Base-by-base conservation (phyloP, 2,888 invertebrate genomes). In the Mythimna pallens region DNA sequence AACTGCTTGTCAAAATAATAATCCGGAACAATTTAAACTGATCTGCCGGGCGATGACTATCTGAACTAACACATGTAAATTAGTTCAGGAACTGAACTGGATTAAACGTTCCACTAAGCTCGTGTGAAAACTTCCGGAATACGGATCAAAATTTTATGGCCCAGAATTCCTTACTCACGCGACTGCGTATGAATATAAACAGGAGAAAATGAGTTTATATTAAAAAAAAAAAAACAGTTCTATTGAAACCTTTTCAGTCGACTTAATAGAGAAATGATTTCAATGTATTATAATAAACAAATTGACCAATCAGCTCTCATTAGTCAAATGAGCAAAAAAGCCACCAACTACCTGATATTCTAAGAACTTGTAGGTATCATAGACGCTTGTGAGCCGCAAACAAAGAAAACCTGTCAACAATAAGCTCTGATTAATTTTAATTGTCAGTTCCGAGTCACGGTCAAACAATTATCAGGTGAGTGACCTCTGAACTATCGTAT, bases 401-500 rank as follows among this genome's bases (percentile, higher is more conserved):
- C 82, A 81, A 82, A 78, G 76, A 72, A 80, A 81, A 78, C 70
- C 86, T 88, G 88, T 88, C 86, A 83, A 90, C 89, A 92, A 91
- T 88, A 86, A 83, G 64, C 73, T 82, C 78, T 88, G 88, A 91
- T 92, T 89, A 87, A 87, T 89, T 88, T 88, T 86, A 89, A 90
- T 89, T 78, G 86, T 72, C 65, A 76, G 77, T 83, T 84, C 73
- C 82, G 72, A 88, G 81, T 88, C 92, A 91, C 86, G 91, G 89
- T 81, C 90, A 87, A 69, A 77, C 75, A 82, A 80, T 86, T 86
- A 86, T 82, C 86, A 85, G 92, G 92, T 93, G 89, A 93, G 89
- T 90, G 89, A 94, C 94, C 94, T 92, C 89, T 93, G 94, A 93
- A 92, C 93, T 88, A 84, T 83, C 63, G 74, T 73, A 87, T 86